Conservation (phyloP, 2,888 invertebrate genomes). For the Desoria tigrina region DNA sequence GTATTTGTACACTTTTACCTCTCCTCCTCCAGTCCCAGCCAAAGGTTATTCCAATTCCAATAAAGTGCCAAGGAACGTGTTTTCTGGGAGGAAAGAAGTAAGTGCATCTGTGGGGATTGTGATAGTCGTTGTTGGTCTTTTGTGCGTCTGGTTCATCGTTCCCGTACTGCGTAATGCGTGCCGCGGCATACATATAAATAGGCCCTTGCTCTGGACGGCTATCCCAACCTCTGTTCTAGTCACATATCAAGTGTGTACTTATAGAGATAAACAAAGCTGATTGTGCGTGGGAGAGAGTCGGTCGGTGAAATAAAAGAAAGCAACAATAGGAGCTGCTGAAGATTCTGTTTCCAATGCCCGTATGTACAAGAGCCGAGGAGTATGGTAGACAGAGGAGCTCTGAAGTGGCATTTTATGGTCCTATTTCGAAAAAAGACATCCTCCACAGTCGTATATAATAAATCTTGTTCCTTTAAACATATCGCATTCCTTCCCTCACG, state of each 20-base stretch:
- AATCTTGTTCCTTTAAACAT: slow-evolving; percentile 36
- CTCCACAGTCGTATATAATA: slow-evolving; percentile 27
- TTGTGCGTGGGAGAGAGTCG: no score
- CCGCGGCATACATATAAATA: no score
- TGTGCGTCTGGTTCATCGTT: not conserved
- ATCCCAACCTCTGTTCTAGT: no score
- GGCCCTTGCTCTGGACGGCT: no score
- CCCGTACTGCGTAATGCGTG: no score
- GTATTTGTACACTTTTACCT: slow-evolving; percentile 18
- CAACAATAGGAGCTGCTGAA: not conserved
- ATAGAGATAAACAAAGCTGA: not conserved
- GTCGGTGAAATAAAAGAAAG: not conserved
- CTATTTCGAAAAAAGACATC: slow-evolving; percentile 33
- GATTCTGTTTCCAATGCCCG: not conserved
- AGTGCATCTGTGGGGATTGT: slow-evolving; percentile 2
- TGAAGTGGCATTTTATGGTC: slow-evolving; percentile 42
- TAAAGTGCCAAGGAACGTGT: no score
- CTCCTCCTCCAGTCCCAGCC: no score
- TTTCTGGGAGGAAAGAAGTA: no score
- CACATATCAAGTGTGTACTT: no score
- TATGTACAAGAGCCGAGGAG: slow-evolving; percentile 3
- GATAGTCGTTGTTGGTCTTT: not conserved
- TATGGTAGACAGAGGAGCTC: slow-evolving; percentile 4
- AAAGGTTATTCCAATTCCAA: no score
- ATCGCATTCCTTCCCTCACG: slow-evolving; percentile 17